phyloP scores from a whole-genome alignment of 2,797 vertebrate species.

The Pantherophis alleghaniensis region DNA sequence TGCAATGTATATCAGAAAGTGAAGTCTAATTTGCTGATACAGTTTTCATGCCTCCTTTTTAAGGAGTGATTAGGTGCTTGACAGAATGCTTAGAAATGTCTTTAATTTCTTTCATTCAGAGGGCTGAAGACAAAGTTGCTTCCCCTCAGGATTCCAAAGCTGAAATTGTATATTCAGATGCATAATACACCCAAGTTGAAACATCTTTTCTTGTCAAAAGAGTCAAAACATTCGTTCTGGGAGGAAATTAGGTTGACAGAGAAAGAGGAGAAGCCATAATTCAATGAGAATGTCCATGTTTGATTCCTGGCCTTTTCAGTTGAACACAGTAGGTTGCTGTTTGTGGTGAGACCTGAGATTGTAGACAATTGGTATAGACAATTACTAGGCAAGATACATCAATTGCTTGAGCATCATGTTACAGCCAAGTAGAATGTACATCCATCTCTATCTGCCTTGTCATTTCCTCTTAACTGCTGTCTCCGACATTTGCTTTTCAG shows the following conservation, averaged over 20 bases:
- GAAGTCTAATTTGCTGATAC: background rate
- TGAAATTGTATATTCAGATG: background rate
- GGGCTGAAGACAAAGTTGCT: background rate
- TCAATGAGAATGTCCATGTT: background rate
- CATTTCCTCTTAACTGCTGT: background rate
- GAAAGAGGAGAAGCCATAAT: background rate
- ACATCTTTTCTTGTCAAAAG: background rate
- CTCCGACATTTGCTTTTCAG: background rate
- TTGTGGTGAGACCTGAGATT: background rate
- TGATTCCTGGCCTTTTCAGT: background rate
- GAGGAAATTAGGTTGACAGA: background rate
- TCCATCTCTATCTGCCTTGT: background rate
- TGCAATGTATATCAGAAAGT: background rate
- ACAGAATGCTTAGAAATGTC: background rate
- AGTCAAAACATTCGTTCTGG: background rate
- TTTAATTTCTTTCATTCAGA: background rate
- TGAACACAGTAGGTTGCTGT: too few species aligned
- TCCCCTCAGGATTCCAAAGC: background rate
- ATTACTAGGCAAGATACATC: background rate
- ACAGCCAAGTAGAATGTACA: background rate
- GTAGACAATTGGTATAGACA: background rate
- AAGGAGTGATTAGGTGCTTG: background rate
- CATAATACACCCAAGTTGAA: background rate
- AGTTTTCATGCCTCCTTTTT: background rate
- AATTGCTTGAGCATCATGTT: background rate